Evolutionary conservation across 2,113 vertebrate species (phyloP), one percentile per base, ranked within the genome.

Genomic region (Apodemus speciosus): DNA sequence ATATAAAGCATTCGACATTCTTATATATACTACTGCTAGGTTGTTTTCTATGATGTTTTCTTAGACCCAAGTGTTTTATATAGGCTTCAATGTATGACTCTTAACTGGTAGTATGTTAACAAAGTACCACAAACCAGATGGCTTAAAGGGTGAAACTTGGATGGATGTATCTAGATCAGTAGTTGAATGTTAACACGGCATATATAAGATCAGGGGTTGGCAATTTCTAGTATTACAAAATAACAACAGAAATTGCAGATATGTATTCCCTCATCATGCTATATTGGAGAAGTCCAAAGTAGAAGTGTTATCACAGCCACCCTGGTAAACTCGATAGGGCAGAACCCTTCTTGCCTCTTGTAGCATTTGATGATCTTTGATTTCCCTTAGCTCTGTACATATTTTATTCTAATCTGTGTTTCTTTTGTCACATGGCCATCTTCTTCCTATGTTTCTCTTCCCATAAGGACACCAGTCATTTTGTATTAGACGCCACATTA

Each of bases 21-120:
- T 88, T 43, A 27, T 23, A 83, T 21, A 71, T 75, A 16, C 49
- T 88, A 10, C 32, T 90, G n/a, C 69, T 94, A 81, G 92, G 51
- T 58, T 77, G 60, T 90, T 20, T 69, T 49, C 71, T 92, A 13
- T 11, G 72, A 23, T 56, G 16, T 81, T 90, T 92, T 92, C 64
- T 81, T 86, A 85, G 60, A 56, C 1, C 30, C 27, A 71, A 30
- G 14, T 88, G 72, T 49, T 73, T 95, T 88, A 77, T 92, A 84
- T 92, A 75, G 43, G 68, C 69, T 35, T 87, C 21, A 77, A 3
- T 88, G 14, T 90, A 90, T 40, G 40, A 79, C n/a, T 94, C 16
- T 20, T 86, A 23, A 86, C n/a, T 71, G 23, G 79, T 58, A 69
- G 40, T 88, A 3, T 91, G 64, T 90, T 96, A 94, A 88, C 46